phyloP scores from a whole-genome alignment of 1,140 invertebrate species.

The Macrostomum lignano region DNA sequence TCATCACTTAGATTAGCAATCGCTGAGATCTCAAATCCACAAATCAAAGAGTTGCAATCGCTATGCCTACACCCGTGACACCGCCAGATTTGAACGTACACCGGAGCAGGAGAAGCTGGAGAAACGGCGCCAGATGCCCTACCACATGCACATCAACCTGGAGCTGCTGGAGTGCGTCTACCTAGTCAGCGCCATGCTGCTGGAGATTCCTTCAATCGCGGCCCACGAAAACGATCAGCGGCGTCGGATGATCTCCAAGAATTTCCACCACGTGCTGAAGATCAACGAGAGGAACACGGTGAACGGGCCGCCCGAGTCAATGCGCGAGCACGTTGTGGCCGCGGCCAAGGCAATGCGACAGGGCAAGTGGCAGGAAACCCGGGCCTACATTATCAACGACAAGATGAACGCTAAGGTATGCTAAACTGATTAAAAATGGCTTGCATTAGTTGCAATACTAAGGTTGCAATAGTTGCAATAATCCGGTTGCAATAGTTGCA shows the following conservation, averaged over 20 bases:
- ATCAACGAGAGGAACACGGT: conserved; percentile 75
- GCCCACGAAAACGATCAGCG: conserved; percentile 88
- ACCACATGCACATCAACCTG: conserved; percentile 98
- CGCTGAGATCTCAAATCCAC: too few species aligned
- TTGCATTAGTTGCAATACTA: too few species aligned
- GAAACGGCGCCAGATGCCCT: conserved; percentile 86
- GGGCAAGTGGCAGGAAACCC: conserved; percentile 55
- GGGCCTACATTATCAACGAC: not conserved
- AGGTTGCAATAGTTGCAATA: too few species aligned
- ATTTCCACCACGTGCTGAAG: conserved; percentile 86
- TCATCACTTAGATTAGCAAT: too few species aligned
- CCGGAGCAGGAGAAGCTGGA: conserved; percentile 94
- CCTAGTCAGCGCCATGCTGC: conserved; percentile 85
- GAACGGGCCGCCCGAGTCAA: conserved; percentile 89
- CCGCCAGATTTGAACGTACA: conserved; percentile 49
- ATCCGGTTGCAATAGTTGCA: too few species aligned
- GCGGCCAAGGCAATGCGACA: conserved; percentile 89
- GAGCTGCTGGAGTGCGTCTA: conserved; percentile 95
- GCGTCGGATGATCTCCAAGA: conserved; percentile 86
- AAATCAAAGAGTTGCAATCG: too few species aligned
- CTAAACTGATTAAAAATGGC: too few species aligned
- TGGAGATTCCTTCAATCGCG: conserved; percentile 60
- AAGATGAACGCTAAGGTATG: conserved; percentile 3
- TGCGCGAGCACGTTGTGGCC: conserved; percentile 93
- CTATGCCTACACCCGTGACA: too few species aligned